Evolutionary conservation across 2,888 invertebrate genomes (phyloP), one percentile per base, ranked within the genome.

Genomic region (Lamproptera curius): DNA sequence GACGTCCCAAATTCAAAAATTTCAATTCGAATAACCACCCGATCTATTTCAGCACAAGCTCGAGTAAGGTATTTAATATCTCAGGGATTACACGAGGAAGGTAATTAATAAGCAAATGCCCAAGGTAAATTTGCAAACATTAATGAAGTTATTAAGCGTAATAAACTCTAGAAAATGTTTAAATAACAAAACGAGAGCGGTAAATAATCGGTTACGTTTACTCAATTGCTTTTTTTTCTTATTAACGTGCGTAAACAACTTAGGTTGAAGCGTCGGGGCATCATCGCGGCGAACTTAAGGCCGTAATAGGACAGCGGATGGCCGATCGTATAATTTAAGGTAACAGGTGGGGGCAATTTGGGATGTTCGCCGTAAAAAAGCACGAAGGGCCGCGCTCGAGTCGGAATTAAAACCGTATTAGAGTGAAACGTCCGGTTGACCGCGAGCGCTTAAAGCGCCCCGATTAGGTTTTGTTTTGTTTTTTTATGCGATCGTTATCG

Each of bases 361-460:
- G 17, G 17, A n/a, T 2, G 10, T 55, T 57, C 47, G 35, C 59
- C 65, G 13, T 31, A 31, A 31, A 31, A 28, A 28, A 10, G n/a
- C 28, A n/a, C 11, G 13, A 10, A n/a, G 31, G 28, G 67, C 67
- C 52, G 50, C 61, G 60, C 70, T 75, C 72, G 74, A 70, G 70
- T 69, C 71, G 59, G 71, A 79, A 78, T 77, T 78, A 76, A 79
- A 80, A 70, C 62, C 51, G 65, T 76, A 78, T 81, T 77, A 78
- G 69, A 75, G 70, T 67, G 71, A 73, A 77, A 76, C 61, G 67
- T 68, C 67, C 56, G 74, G 73, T 69, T 66, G 67, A 76, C 83
- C 81, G 64, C 81, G 74, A 76, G 73, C 67, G 64, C 61, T 68
- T 67, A 67, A 53, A 54, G 43, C 16, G n/a, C n/a, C n/a, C n/a